A percentile compares a stretch with the other conserved stretches of the same genome.
Evolutionary conservation across 2,797 vertebrate genomes (phyloP).

Genomic region (Crossoptilon crossoptilon): DNA sequence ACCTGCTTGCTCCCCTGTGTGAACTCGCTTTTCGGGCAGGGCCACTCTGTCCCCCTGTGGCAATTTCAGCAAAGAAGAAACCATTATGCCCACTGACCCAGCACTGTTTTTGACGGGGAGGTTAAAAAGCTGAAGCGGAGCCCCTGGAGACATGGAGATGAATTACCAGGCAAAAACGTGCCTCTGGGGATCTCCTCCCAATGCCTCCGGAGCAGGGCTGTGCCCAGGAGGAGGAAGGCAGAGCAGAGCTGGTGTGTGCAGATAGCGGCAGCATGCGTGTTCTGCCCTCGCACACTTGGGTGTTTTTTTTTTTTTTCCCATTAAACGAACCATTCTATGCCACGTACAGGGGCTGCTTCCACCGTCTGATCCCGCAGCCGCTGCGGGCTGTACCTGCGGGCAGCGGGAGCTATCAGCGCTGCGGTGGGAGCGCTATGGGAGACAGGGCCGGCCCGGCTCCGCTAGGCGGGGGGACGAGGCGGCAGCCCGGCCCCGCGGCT

Average conservation of each 20-base stretch:
- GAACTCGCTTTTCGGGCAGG: background rate
- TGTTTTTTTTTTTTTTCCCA: slow-evolving; percentile 24
- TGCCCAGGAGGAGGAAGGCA: background rate
- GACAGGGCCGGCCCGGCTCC: background rate
- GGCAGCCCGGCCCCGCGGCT: fast-evolving
- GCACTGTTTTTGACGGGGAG: background rate
- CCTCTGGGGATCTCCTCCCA: fast-evolving
- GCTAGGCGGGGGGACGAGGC: background rate
- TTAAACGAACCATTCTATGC: slow-evolving; percentile 4
- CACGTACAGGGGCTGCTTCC: background rate
- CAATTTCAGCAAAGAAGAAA: background rate
- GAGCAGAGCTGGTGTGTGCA: background rate
- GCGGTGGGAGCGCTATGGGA: background rate
- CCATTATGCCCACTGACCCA: background rate
- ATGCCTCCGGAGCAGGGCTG: background rate
- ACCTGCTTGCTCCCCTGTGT: background rate
- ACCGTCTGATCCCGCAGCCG: background rate
- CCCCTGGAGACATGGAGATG: fast-evolving
- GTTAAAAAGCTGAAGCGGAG: background rate
- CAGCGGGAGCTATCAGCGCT: background rate
- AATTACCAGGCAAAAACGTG: background rate
- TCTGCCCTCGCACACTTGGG: background rate
- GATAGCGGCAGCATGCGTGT: background rate
- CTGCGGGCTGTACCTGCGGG: background rate
- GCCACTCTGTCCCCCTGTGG: too few relatives aligned